These are phyloP conservation scores for Diachasma alloeum DNA, from an alignment of 1,140 invertebrate genomes.

Conservation along the genomic window DNA sequence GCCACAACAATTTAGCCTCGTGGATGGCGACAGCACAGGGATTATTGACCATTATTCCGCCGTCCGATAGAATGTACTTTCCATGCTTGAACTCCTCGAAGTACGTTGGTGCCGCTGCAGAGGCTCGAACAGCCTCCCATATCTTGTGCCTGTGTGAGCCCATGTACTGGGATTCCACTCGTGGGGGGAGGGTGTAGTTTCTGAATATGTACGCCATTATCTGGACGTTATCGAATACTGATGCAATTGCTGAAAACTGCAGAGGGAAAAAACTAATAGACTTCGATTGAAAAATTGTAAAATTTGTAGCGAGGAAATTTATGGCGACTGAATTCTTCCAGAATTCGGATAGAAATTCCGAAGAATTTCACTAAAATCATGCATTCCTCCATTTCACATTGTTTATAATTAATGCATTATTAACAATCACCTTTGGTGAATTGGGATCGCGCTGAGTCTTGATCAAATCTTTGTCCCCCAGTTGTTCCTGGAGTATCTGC, in stretches of 20 bases:
- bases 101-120: slow-evolving; percentile 91
- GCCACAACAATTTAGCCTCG: slow-evolving; percentile 88
- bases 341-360: no score
- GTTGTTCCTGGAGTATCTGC: slow-evolving; percentile 76
- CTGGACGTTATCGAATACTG: slow-evolving; percentile 81
- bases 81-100: slow-evolving; percentile 86
- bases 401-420: no score
- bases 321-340: no score
- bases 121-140: slow-evolving; percentile 91
- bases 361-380: no score
- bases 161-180: slow-evolving; percentile 79
- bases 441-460: slow-evolving; percentile 69
- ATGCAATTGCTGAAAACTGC: slow-evolving; percentile 80
- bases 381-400: no score
- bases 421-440: slow-evolving; percentile 70
- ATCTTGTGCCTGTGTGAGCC: slow-evolving; percentile 78
- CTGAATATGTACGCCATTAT: slow-evolving; percentile 89
- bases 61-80: slow-evolving; percentile 82
- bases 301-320: no score
- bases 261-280: no score
- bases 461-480: slow-evolving; percentile 75
- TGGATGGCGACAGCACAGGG: slow-evolving; percentile 89
- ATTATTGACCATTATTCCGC: slow-evolving; percentile 84
- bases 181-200: slow-evolving; percentile 84
- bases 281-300: no score